Evolutionary conservation across 2,113 vertebrate genomes (phyloP), one percentile per base, ranked within the genome.

Genomic region (Thunnus thynnus): DNA sequence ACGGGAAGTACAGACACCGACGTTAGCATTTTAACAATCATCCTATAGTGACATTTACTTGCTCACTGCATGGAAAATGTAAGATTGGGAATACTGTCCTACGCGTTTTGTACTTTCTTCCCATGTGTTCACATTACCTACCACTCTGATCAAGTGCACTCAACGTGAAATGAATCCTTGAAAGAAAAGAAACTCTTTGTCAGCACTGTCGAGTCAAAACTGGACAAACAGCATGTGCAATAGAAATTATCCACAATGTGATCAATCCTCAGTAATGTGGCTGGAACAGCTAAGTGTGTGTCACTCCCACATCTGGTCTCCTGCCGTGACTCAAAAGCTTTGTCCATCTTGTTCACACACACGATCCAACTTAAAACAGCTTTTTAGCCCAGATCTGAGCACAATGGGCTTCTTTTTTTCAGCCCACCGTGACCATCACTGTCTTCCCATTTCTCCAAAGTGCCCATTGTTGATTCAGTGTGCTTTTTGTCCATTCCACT

Each of bases 401-500:
- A 54, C 70, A 73, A 54, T 2, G 48, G 47, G 16, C 25, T 69
- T 60, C 22, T 61, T 8, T 71, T 20, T 10, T 17, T 63, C 4
- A 48, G 17, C 41, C n/a, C 55, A 57, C 13, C 41, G 27, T 14
- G 46, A 17, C 57, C 57, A 60, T 66, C 51, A 44, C 13, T 13
- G 6, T 82, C 61, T 80, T 80, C 50, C 1, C 12, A 17, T 71
- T 68, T 82, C 73, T 82, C 54, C 73, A 54, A 80, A 79, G 64
- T 82, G 76, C 68, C 68, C 60, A 22, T 72, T 50, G 71, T 72
- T 72, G 76, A 84, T 69, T 78, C 64, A 11, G 74, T 86, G 84
- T 93, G 86, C 89, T 90, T 92, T 79, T 86, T 51, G 0, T 84
- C 76, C 18, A 22, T 67, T 73, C 32, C 52, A 61, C 54, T 76